Evolutionary conservation across 2,113 vertebrate species (phyloP).

Genomic region (Pedionomus torquatus): DNA sequence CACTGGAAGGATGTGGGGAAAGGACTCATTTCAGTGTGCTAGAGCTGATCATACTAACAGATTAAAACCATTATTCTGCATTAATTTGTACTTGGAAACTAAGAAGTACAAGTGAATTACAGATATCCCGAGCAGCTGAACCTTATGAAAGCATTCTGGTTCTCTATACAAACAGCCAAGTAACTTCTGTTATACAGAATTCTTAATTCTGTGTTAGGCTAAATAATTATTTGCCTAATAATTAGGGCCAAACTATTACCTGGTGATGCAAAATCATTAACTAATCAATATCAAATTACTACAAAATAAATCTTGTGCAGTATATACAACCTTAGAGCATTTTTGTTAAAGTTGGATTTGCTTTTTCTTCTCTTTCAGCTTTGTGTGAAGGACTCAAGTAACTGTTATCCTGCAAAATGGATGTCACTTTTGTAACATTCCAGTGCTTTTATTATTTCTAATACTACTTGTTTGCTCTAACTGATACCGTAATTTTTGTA

Average conservation of each 20-base stretch:
- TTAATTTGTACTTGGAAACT: neutral
- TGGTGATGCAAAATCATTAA: neutral
- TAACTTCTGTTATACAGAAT: neutral
- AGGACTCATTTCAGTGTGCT: neutral
- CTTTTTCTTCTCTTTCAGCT: slow-evolving; percentile 12
- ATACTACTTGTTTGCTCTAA: neutral
- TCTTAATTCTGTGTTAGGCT: neutral
- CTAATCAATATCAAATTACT: neutral
- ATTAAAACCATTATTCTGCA: neutral
- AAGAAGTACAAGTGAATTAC: neutral
- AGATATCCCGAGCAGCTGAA: neutral
- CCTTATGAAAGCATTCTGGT: neutral
- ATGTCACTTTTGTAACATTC: slow-evolving; percentile 30
- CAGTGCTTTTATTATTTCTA: neutral
- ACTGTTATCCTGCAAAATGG: neutral
- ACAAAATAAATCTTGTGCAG: neutral
- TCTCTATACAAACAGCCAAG: neutral
- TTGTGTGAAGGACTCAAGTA: neutral
- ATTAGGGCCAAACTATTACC: neutral
- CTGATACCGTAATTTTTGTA: neutral
- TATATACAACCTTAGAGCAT: neutral
- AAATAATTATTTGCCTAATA: neutral
- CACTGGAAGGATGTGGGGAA: neutral
- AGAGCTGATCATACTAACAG: neutral
- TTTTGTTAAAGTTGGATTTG: neutral